phyloP scores from a whole-genome alignment of 2,888 invertebrate genomes.

The Pseudococcus jackbeardsleyi region DNA sequence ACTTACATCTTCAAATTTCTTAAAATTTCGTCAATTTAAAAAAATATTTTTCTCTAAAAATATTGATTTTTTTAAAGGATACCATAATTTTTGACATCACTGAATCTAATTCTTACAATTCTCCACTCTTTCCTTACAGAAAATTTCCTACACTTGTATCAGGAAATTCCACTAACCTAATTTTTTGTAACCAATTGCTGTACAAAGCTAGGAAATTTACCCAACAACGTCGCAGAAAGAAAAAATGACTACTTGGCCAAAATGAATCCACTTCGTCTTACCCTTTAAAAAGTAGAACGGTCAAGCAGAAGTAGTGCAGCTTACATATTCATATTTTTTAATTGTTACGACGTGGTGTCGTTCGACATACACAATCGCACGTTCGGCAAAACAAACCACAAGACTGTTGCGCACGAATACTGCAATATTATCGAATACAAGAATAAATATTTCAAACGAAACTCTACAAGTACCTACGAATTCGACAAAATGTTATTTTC shows the following conservation, averaged over 20 bases:
- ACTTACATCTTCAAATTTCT: too few species aligned
- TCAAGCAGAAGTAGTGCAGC: constrained; percentile 1
- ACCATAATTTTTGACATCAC: too few species aligned
- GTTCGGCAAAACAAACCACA: constrained; percentile 18
- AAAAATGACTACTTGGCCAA: not conserved
- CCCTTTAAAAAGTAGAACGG: constrained; percentile 14
- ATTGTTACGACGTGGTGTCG: not conserved
- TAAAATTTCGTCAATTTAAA: too few species aligned
- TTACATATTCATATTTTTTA: constrained; percentile 40
- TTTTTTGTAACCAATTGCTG: not conserved
- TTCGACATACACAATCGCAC: constrained; percentile 13
- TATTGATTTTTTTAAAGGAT: too few species aligned
- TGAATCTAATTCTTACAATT: too few species aligned
- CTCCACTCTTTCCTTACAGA: too few species aligned
- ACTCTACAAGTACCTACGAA: too few species aligned
- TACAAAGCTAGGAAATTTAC: not conserved
- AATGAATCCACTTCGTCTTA: constrained; percentile 7
- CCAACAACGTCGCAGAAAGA: not conserved
- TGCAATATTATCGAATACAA: not conserved
- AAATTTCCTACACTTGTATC: too few species aligned
- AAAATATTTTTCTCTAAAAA: too few species aligned
- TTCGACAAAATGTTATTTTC: too few species aligned
- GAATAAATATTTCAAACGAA: too few species aligned
- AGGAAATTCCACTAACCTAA: not conserved
- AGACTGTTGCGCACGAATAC: constrained; percentile 5